These are phyloP conservation scores for Spea bombifrons DNA, from an alignment of 2,113 vertebrate genomes.

Conservation along the genomic window DNA sequence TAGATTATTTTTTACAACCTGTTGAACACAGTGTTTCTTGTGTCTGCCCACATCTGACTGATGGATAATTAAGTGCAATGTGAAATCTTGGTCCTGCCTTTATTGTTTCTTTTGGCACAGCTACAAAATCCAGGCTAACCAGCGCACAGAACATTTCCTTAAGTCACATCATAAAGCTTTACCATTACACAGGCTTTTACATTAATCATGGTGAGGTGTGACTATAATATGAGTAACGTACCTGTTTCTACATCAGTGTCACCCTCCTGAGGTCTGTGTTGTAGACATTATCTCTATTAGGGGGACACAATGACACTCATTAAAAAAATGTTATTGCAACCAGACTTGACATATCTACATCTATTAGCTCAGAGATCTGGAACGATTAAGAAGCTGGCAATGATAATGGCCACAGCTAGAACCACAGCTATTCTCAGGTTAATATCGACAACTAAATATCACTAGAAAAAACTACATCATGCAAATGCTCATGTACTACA, in stretches of 20 bases:
- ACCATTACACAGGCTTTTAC: slow-evolving; percentile 32
- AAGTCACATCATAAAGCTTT: slow-evolving; percentile 44
- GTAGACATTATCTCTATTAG: slow-evolving; percentile 14
- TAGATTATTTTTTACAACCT: background rate
- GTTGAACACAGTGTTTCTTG: slow-evolving; percentile 15
- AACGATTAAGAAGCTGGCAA: too few relatives aligned
- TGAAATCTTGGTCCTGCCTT: slow-evolving; percentile 13
- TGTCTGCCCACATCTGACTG: background rate
- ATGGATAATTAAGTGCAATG: slow-evolving; percentile 32
- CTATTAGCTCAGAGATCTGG: too few relatives aligned
- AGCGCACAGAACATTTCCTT: slow-evolving; percentile 34
- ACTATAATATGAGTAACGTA: slow-evolving; percentile 23
- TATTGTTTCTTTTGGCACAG: slow-evolving; percentile 31
- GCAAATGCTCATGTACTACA: too few relatives aligned
- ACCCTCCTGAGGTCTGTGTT: slow-evolving; percentile 9
- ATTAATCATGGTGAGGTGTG: slow-evolving; percentile 43
- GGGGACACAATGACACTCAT: background rate
- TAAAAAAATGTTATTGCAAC: slow-evolving; percentile 42
- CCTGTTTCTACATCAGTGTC: slow-evolving; percentile 22
- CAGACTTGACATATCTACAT: background rate
- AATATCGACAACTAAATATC: too few relatives aligned
- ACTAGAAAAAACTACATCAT: too few relatives aligned
- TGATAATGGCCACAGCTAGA: too few relatives aligned
- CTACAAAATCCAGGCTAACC: slow-evolving; percentile 32
- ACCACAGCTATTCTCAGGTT: too few relatives aligned